phyloP scores from a whole-genome alignment of 2,888 invertebrate species.

The Cryptocheilus praepositus region DNA sequence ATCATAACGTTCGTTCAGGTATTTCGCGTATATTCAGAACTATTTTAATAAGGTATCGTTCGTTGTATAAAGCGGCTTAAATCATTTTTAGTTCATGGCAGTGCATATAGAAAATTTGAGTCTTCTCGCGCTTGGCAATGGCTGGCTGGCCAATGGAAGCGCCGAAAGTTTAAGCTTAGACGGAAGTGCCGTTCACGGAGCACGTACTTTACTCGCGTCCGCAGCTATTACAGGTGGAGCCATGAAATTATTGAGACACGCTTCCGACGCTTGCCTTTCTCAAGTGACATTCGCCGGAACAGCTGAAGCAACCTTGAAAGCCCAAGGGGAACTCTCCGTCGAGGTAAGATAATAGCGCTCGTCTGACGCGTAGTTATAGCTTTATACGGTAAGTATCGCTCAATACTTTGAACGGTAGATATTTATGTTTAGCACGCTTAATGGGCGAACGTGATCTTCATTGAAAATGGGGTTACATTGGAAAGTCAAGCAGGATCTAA shows the following conservation, averaged over 20 bases:
- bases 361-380: background rate
- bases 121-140: slow-evolving; percentile 80
- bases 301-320: slow-evolving; percentile 86
- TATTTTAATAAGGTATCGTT: too few species aligned
- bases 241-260: slow-evolving; percentile 79
- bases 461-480: slow-evolving; percentile 46
- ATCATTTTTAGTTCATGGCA: slow-evolving; percentile 85
- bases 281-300: slow-evolving; percentile 85
- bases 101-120: slow-evolving; percentile 86
- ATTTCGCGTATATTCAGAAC: slow-evolving; percentile 39
- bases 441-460: slow-evolving; percentile 49
- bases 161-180: slow-evolving; percentile 83
- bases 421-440: slow-evolving; percentile 43
- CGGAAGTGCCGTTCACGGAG: slow-evolving; percentile 83
- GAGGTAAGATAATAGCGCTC: slow-evolving; percentile 77
- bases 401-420: slow-evolving; percentile 43
- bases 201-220: slow-evolving; percentile 83
- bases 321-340: slow-evolving; percentile 89
- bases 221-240: slow-evolving; percentile 81
- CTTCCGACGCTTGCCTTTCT: slow-evolving; percentile 81
- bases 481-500: slow-evolving; percentile 51
- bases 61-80: too few species aligned
- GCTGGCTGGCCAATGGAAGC: slow-evolving; percentile 83
- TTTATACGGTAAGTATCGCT: slow-evolving; percentile 19
- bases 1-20: slow-evolving; percentile 91